Evolutionary conservation across 2,797 vertebrate species (phyloP).

Genomic region (Margarornis squamiger): DNA sequence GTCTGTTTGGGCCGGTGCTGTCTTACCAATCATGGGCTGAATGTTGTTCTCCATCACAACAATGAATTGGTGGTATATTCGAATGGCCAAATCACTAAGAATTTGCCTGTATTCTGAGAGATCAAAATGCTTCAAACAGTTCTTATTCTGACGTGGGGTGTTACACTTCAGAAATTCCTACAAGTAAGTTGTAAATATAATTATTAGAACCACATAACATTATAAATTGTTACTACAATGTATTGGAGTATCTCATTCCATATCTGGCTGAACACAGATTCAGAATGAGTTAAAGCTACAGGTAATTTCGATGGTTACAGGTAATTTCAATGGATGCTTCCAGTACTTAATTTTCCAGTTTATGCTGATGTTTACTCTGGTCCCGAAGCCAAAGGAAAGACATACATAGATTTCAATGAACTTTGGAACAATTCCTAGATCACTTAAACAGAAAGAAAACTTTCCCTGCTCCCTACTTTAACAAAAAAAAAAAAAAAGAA

Average conservation of each 20-base stretch:
- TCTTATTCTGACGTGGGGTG: constrained; percentile 87
- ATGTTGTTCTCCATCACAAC: constrained; percentile 87
- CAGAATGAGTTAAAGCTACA: background rate
- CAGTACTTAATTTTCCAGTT: background rate
- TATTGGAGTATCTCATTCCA: background rate
- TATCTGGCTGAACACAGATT: background rate
- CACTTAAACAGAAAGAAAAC: background rate
- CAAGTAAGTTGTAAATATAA: background rate
- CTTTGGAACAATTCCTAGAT: background rate
- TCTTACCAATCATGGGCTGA: constrained; percentile 89
- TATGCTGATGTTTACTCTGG: background rate
- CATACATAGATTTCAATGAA: background rate
- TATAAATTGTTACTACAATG: background rate
- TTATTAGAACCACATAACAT: background rate
- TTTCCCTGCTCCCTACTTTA: rapidly evolving
- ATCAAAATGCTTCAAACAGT: constrained; percentile 94
- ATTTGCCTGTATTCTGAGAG: constrained; percentile 95
- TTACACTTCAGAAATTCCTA: constrained; percentile 93
- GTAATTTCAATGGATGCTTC: background rate
- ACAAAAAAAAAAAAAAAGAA: background rate
- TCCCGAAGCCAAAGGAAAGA: background rate
- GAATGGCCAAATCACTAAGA: constrained; percentile 94
- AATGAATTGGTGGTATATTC: constrained; percentile 91
- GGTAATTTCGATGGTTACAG: background rate
- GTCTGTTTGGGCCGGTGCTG: background rate